Base-by-base conservation (phyloP, 1,140 invertebrate species). In the Eriocheir sinensis region DNA sequence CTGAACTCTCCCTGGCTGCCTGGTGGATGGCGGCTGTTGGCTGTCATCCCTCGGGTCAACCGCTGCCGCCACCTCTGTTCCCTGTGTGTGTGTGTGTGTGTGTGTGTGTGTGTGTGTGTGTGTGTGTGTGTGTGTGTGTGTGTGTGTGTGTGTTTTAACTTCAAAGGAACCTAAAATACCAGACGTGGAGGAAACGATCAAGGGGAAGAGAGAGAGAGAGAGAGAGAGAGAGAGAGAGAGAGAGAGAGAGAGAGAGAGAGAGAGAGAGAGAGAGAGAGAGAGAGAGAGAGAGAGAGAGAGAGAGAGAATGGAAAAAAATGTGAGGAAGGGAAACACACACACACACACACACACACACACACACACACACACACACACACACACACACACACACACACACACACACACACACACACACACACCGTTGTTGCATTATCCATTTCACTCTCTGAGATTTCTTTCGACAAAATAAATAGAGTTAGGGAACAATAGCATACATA, bases 351-450 rank as follows among this genome's bases (percentile, higher is more conserved):
- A 72, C 60, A 72, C 60, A 72, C 60, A 72, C 60, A 72, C 60
- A 72, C 17, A 72, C 60, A 72, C 60, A 72, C 60, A 72, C 60
- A 72, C 60, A 72, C 60, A 72, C 60, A 72, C 60, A 72, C 17
- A 72, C 60, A 72, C 60, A 72, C 60, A 72, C 60, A 72, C 60
- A 72, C 17, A 72, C 60, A 72, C 17, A 27, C 60, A 72, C 60
- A 72, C 60, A 72, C 60, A 27, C 48, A 27, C 60, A 72, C 60
- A 72, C 60, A 72, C 17, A 72, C 60, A 27, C 27, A 72, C 0
- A n/a, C 60, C 1, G 27, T n/a, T 15, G 48, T 72, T 90, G 53
- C 89, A 90, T 90, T 90, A 90, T 90, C 89, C 60, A 90, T 90
- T 60, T 90, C 48, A 30, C 72, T 60, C 72, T 30, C 4, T 21